Conservation (phyloP, 2,888 invertebrate genomes). For the Epicampocera succincta region DNA sequence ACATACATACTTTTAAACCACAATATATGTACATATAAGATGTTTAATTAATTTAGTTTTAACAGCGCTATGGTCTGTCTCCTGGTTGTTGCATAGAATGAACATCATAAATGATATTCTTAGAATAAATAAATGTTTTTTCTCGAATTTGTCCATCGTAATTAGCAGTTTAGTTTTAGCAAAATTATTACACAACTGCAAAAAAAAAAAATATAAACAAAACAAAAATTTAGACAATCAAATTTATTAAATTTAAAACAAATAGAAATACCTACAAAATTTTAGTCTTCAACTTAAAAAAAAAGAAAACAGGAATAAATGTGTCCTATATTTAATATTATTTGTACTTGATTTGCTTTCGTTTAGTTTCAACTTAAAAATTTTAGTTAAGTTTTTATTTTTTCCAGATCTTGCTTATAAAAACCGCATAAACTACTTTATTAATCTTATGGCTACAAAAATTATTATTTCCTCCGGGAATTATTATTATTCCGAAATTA, state of each 20-base stretch:
- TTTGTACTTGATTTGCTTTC: constrained; percentile 6
- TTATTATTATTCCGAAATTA: too few species aligned
- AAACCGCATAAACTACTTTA: too few species aligned
- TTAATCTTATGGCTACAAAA: too few species aligned
- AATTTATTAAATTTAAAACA: not conserved
- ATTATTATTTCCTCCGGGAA: too few species aligned
- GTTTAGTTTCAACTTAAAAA: not conserved
- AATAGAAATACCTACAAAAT: constrained; percentile 35
- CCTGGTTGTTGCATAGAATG: constrained; percentile 43
- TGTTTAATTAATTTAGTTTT: constrained; percentile 28
- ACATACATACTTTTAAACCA: constrained; percentile 19
- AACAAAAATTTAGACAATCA: not conserved
- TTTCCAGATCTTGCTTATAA: not conserved
- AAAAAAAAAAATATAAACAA: constrained; percentile 2
- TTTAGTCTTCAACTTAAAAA: constrained; percentile 18
- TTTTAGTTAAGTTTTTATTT: not conserved
- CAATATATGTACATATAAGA: constrained; percentile 3
- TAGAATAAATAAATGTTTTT: constrained; percentile 32
- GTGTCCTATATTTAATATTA: constrained; percentile 79
- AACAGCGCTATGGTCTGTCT: constrained; percentile 65
- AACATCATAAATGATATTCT: not conserved
- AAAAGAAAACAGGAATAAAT: constrained; percentile 61
- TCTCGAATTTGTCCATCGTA: not conserved
- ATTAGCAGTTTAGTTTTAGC: constrained; percentile 1
- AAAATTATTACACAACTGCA: constrained; percentile 12